These are phyloP conservation scores for Meles meles DNA, from an alignment of 2,113 vertebrate species.

Conservation along the genomic window DNA sequence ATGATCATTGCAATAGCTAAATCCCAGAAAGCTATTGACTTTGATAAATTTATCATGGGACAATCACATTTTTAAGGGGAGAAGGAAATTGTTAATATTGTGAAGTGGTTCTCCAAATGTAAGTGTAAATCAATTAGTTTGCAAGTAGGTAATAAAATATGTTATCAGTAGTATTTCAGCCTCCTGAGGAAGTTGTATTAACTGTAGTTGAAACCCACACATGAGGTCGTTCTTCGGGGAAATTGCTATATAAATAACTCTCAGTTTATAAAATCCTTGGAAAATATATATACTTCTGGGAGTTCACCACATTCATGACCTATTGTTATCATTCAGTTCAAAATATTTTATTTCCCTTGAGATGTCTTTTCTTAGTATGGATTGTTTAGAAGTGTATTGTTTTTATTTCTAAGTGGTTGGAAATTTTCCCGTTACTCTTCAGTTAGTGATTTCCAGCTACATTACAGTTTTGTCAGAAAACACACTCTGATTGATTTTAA, in stretches of 20 bases:
- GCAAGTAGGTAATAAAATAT: neutral
- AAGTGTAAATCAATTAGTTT: neutral
- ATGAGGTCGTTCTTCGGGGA: neutral
- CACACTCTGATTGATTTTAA: neutral
- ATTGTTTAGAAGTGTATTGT: neutral
- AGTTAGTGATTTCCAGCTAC: neutral
- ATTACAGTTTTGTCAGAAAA: neutral
- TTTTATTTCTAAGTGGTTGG: neutral
- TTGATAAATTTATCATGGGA: neutral
- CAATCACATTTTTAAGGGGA: neutral
- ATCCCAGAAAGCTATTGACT: neutral
- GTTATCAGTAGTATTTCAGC: neutral
- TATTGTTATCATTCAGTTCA: neutral
- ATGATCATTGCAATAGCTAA: neutral
- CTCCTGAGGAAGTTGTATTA: neutral
- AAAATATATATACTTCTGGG: neutral
- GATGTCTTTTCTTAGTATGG: neutral
- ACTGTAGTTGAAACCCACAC: neutral
- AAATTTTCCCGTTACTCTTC: neutral
- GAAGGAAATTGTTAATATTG: neutral
- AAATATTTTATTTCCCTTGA: neutral
- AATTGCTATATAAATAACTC: neutral
- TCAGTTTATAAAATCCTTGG: neutral
- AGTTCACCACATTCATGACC: neutral
- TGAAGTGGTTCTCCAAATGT: neutral